These are phyloP conservation scores for Hydractinia symbiolongicarpus DNA, from an alignment of 30 jellyfish, hydroid and myxozoan species.

Conservation along the genomic window DNA sequence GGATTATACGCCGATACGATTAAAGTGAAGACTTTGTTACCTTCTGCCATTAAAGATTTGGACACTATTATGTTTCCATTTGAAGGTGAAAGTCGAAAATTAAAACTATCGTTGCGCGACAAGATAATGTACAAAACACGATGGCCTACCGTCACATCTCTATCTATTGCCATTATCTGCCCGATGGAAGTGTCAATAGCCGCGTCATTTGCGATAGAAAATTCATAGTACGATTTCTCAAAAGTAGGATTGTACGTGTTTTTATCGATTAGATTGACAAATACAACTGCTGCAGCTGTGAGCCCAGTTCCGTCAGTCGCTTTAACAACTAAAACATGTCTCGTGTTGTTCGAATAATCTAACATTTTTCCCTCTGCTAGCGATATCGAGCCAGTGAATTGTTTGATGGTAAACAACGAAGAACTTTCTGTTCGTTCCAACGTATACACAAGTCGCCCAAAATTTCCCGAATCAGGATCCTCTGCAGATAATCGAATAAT, in stretches of 20 bases:
- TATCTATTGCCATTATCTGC: slow-evolving; percentile 7
- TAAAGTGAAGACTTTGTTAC: background rate
- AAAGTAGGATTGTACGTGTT: slow-evolving; percentile 8
- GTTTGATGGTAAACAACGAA: background rate
- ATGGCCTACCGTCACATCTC: background rate
- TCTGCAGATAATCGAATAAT: background rate
- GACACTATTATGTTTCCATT: background rate
- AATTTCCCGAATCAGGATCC: slow-evolving; percentile 14
- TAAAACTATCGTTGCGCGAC: background rate
- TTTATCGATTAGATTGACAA: background rate
- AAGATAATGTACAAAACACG: background rate
- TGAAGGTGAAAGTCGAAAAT: background rate
- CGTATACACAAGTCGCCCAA: background rate
- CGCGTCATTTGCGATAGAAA: slow-evolving; percentile 8
- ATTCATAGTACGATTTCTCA: background rate
- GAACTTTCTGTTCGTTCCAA: background rate
- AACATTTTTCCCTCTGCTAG: background rate
- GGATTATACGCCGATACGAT: background rate
- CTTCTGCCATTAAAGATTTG: background rate
- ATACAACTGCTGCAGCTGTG: background rate
- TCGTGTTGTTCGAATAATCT: slow-evolving; percentile 1
- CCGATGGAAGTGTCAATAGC: background rate
- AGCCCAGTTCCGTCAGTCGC: slow-evolving; percentile 23
- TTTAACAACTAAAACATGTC: background rate
- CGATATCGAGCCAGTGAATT: background rate